Conservation (phyloP, 2,113 vertebrate species). For the Corythoichthys haematopterus region DNA sequence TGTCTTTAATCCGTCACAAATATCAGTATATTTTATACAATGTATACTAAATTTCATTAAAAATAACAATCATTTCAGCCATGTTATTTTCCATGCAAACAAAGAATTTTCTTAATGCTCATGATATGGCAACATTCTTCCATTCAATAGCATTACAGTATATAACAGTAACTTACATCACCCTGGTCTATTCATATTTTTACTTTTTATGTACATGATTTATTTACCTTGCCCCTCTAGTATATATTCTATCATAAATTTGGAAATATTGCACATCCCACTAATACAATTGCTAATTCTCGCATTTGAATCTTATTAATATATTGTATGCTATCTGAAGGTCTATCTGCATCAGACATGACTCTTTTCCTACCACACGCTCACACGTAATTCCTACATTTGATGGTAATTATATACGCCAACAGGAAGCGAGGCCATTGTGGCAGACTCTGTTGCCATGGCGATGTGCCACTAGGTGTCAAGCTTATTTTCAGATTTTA, state of each 20-base stretch:
- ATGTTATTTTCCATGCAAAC: too few relatives aligned
- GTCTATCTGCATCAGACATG: background rate
- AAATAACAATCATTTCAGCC: too few relatives aligned
- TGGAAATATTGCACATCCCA: background rate
- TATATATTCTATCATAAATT: background rate
- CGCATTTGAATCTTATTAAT: too few relatives aligned
- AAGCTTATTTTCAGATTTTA: constrained; percentile 60
- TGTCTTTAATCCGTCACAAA: too few relatives aligned
- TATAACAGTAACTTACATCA: background rate
- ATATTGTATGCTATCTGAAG: too few relatives aligned
- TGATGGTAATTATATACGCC: constrained; percentile 59
- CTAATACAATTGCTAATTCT: background rate
- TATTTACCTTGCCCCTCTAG: background rate
- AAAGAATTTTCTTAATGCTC: too few relatives aligned
- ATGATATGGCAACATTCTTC: background rate
- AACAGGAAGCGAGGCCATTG: constrained; percentile 50
- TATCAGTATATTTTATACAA: too few relatives aligned
- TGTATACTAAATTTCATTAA: too few relatives aligned
- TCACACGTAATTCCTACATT: background rate
- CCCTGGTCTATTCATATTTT: background rate
- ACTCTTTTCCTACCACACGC: background rate
- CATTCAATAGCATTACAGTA: background rate
- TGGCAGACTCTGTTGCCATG: constrained; percentile 59
- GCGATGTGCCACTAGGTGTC: constrained; percentile 57
- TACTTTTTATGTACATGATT: background rate